phyloP scores from a whole-genome alignment of 2,797 vertebrate species.

The Prunella strophiata region DNA sequence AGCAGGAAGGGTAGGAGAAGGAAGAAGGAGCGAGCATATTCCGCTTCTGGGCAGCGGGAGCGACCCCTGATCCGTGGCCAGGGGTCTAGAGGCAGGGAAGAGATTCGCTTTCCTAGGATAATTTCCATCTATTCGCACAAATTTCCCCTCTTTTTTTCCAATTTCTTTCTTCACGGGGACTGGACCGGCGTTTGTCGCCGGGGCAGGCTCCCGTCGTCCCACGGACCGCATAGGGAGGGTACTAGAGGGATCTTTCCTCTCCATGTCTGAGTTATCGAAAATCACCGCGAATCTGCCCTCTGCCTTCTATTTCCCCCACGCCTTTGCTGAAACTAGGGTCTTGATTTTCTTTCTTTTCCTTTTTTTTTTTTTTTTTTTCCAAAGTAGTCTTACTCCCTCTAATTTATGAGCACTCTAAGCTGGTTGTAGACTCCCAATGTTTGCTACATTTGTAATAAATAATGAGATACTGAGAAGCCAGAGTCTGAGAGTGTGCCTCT shows the following conservation, averaged over 20 bases:
- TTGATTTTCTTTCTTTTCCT: background rate
- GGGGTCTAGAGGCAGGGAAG: background rate
- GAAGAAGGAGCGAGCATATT: background rate
- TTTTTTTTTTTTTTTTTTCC: no score
- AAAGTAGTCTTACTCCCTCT: background rate
- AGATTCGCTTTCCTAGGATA: background rate
- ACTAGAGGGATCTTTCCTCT: background rate
- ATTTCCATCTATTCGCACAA: background rate
- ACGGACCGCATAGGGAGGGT: background rate
- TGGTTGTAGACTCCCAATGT: slow-evolving; percentile 49
- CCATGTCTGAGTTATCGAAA: background rate
- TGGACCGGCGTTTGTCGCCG: background rate
- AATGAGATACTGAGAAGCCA: slow-evolving; percentile 68
- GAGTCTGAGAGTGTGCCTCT: slow-evolving; percentile 56
- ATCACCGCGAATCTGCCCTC: background rate
- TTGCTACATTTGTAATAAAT: slow-evolving; percentile 73
- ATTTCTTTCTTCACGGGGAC: background rate
- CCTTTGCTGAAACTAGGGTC: background rate
- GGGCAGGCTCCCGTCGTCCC: background rate
- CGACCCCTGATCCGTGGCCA: no score
- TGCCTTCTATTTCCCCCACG: background rate
- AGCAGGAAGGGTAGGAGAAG: background rate
- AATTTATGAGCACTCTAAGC: slow-evolving; percentile 62
- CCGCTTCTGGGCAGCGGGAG: background rate
- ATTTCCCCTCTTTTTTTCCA: accelerated